Conservation (phyloP, 1,140 invertebrate genomes). For the Holotrichia oblita region DNA sequence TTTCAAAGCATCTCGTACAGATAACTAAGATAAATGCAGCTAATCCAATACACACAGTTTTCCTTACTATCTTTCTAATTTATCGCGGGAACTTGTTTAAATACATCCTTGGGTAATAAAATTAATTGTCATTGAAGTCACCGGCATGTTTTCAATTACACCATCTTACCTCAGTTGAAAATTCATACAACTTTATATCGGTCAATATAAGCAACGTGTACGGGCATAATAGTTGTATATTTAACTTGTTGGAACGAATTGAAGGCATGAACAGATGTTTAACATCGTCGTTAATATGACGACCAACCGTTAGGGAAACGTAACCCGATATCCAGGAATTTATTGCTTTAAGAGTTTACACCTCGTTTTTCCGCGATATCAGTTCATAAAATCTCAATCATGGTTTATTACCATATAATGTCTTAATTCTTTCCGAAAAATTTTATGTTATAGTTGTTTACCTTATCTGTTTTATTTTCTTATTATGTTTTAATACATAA, state of each 20-base stretch:
- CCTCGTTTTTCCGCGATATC: background rate
- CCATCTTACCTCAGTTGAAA: background rate
- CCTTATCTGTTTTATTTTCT: background rate
- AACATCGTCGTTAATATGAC: background rate
- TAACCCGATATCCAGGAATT: background rate
- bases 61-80: background rate
- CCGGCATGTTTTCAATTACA: background rate
- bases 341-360: background rate
- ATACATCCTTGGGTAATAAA: background rate
- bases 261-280: conserved; percentile 1
- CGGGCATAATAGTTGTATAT: background rate
- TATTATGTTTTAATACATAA: no score
- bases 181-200: background rate
- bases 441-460: background rate
- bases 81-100: background rate
- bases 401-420: background rate
- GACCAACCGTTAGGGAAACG: background rate
- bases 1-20: no score
- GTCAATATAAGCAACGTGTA: background rate
- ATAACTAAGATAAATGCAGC: no score
- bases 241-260: background rate
- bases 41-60: no score
- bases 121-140: background rate
- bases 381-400: background rate
- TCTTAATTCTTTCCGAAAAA: background rate